Evolutionary conservation across 2,888 invertebrate species (phyloP).

Genomic region (Drosophila borborema): DNA sequence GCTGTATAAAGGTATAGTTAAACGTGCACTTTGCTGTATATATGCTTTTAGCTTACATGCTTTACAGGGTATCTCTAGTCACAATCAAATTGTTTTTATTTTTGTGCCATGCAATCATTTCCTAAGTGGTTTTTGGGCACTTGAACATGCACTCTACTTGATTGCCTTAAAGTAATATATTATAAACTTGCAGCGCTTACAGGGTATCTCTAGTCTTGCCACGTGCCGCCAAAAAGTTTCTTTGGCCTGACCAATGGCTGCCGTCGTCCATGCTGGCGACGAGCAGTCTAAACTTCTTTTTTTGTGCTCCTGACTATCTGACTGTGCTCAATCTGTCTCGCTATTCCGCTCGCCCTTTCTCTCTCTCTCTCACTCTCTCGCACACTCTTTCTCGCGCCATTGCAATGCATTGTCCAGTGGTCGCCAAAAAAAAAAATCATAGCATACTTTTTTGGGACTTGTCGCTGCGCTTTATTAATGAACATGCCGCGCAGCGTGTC

Average conservation of each 20-base stretch:
- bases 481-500: conserved; percentile 69
- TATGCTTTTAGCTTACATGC: no score
- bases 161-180: background rate
- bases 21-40: no score
- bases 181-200: background rate
- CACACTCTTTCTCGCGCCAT: background rate
- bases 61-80: background rate
- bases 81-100: no score
- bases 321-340: conserved; percentile 22
- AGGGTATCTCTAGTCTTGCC: conserved; percentile 2
- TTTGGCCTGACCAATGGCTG: conserved; percentile 1
- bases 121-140: no score
- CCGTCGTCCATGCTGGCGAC: conserved; percentile 27
- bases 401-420: conserved; percentile 16
- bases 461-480: conserved; percentile 69
- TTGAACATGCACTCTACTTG: background rate
- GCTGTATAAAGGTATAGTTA: no score
- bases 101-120: no score
- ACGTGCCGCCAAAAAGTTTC: background rate
- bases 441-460: conserved; percentile 57
- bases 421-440: conserved; percentile 21
- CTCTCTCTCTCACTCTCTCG: background rate
- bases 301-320: conserved; percentile 47
- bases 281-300: conserved; percentile 68
- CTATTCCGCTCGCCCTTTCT: background rate